Conservation (phyloP, 2,797 vertebrate species). For the Myripristis murdjan region DNA sequence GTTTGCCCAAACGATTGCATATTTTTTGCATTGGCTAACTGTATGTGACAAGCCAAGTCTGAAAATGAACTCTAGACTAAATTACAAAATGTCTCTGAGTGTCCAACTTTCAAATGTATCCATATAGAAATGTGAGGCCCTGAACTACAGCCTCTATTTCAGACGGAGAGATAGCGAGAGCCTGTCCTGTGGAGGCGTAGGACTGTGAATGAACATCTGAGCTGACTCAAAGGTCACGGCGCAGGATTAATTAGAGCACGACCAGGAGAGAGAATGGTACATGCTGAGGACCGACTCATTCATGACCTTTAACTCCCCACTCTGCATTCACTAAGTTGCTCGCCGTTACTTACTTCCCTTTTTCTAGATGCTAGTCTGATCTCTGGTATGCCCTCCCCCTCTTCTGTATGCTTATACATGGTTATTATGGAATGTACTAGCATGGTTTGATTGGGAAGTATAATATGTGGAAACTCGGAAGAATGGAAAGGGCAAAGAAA, state of each 20-base stretch:
- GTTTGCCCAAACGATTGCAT: no score
- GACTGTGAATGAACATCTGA: conserved; percentile 30
- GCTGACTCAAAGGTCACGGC: conserved; percentile 55
- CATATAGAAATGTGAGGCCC: background rate
- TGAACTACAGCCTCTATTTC: background rate
- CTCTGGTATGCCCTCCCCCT: background rate
- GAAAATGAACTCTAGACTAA: no score
- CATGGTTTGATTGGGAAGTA: background rate
- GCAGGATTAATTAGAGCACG: conserved; percentile 52
- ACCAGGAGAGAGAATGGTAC: conserved; percentile 8
- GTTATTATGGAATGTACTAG: background rate
- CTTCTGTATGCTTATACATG: no score
- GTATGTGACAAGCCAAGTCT: no score
- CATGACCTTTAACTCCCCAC: conserved; percentile 37
- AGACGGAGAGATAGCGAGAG: background rate
- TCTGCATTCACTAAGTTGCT: conserved; percentile 18
- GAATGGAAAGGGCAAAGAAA: conserved; percentile 1
- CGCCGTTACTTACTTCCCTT: background rate
- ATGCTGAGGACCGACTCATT: conserved; percentile 13
- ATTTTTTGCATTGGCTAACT: no score
- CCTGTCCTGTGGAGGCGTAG: conserved; percentile 17
- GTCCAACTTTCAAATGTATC: background rate
- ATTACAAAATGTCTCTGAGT: no score
- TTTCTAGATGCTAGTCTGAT: conserved; percentile 6
- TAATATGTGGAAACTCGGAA: no score